Conservation (phyloP, 2,888 invertebrate species). For the Amaurobius ferox region DNA sequence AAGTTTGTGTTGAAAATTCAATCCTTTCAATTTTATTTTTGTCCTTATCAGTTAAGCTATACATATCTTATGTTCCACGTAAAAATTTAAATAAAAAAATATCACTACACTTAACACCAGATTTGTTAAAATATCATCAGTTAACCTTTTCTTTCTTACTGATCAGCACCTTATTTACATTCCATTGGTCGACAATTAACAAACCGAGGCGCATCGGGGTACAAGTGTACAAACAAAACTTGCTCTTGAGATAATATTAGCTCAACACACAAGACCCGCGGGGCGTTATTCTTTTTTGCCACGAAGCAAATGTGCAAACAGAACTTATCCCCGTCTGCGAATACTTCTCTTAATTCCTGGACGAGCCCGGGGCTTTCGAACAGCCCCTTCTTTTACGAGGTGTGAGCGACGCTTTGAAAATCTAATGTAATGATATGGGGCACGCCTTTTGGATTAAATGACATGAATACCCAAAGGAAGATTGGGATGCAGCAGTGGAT, state of each 20-base stretch:
- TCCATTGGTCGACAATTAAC: neutral
- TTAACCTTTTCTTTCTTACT: too few species aligned
- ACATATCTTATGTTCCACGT: too few species aligned
- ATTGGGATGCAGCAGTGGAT: neutral
- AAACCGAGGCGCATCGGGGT: neutral
- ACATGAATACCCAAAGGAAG: slow-evolving; percentile 31
- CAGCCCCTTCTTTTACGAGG: slow-evolving; percentile 18
- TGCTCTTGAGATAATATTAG: slow-evolving; percentile 5
- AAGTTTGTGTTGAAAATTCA: too few species aligned
- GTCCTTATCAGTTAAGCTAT: too few species aligned
- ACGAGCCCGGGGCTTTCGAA: neutral
- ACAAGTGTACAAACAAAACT: slow-evolving; percentile 1
- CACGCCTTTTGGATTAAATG: slow-evolving; percentile 44
- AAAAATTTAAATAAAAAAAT: too few species aligned
- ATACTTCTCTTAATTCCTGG: neutral
- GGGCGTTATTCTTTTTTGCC: neutral
- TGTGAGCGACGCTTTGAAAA: slow-evolving; percentile 19
- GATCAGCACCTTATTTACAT: neutral
- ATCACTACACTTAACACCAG: too few species aligned
- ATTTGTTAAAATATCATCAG: too few species aligned
- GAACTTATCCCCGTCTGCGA: neutral
- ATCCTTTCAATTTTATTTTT: too few species aligned
- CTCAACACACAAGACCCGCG: neutral
- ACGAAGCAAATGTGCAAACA: slow-evolving; percentile 6
- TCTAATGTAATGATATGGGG: slow-evolving; percentile 31